Evolutionary conservation across 2,888 invertebrate genomes (phyloP), one percentile per base, ranked within the genome.

Genomic region (Mesorhabditis sp.): DNA sequence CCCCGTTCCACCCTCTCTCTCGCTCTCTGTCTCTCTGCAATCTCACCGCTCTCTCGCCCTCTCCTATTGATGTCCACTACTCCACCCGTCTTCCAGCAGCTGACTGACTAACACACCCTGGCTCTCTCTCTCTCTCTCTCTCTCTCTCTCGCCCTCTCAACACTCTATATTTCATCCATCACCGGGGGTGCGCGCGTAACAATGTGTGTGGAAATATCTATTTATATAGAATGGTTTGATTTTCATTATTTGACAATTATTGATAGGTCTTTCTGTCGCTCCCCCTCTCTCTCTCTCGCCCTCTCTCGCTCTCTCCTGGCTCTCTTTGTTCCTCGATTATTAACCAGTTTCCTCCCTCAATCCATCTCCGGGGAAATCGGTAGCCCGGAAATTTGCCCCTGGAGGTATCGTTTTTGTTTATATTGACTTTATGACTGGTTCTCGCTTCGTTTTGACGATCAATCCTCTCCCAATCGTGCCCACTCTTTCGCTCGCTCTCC

Each of bases 351-450:
- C 58, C n/a, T 50, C 58, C 58, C n/a, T 50, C 58, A 2, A 13
- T 50, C n/a, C 58, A 13, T 50, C 1, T 50, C n/a, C 58, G 1
- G 28, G 5, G 4, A n/a, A 15, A 63, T 67, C 66, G 67, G 67
- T 65, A 41, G 45, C 67, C n/a, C 50, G 62, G 63, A 62, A 62
- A 63, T 58, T 45, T 69, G 65, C 68, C 68, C 68, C 64, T 71
- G 44, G 65, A 66, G 45, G 45, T 64, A 62, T 45, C 65, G 41
- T 45, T 67, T 65, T 65, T 68, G 68, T 62, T 68, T 70, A 70
- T 70, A 72, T 72, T 70, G 68, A 70, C 67, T 72, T 69, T 69
- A 69, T 69, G 28, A 28, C 28, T 28, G 67, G 67, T 70, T 67
- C 66, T 62, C 50, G 65, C 62, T 50, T 61, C 64, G 45, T 41